These are phyloP conservation scores for Philereme transversata DNA, from an alignment of 2,888 invertebrate genomes.

Conservation along the genomic window DNA sequence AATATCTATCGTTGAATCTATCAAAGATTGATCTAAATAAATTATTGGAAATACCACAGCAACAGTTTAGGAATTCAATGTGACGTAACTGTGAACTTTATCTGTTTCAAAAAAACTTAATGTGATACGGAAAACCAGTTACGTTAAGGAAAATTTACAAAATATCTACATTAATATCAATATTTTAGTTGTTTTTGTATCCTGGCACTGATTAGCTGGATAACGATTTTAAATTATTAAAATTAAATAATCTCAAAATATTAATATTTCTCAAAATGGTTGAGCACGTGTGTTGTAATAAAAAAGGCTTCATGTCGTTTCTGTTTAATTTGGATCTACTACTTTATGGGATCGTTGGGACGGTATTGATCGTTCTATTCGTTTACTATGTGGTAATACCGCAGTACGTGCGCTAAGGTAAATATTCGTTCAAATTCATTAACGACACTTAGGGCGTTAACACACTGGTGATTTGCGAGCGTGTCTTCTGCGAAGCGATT, in stretches of 20 bases:
- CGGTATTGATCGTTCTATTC: conserved; percentile 55
- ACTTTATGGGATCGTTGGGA: conserved; percentile 51
- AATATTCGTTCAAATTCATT: not conserved
- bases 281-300: conserved; percentile 22
- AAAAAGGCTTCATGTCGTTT: conserved; percentile 49
- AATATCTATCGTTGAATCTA: too few species aligned
- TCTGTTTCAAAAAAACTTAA: conserved; percentile 7
- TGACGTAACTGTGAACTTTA: not conserved
- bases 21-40: too few species aligned
- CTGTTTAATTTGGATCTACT: conserved; percentile 60
- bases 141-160: not conserved
- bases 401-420: conserved; percentile 29
- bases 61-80: too few species aligned
- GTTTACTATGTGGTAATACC: conserved; percentile 53
- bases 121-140: not conserved
- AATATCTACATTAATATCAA: not conserved
- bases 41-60: too few species aligned
- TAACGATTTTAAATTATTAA: not conserved
- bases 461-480: too few species aligned
- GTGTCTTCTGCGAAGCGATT: too few species aligned
- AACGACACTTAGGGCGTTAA: not conserved
- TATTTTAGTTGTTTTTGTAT: conserved; percentile 11
- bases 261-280: conserved; percentile 14
- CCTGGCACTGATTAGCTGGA: conserved; percentile 10
- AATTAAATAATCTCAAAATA: not conserved